phyloP scores from a whole-genome alignment of 64 coral and sea anemone genomes.

The Acropora yongei region DNA sequence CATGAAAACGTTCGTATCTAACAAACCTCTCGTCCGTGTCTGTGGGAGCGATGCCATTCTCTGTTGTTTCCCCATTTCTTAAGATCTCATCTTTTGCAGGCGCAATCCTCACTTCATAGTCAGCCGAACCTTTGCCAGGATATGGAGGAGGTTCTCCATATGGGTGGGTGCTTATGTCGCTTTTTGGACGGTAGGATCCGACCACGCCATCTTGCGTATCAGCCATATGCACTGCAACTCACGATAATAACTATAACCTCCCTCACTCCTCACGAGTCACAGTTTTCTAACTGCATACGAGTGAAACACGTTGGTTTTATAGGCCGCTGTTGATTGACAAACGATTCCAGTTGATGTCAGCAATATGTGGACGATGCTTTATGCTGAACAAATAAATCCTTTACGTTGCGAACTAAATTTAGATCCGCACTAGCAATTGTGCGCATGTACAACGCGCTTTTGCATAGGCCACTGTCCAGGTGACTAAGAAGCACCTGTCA shows the following conservation, averaged over 20 bases:
- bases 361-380: neutral
- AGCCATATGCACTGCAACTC: neutral
- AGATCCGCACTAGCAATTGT: neutral
- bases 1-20: neutral
- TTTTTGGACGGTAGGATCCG: conserved; percentile 9
- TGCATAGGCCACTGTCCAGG: too few species aligned
- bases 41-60: neutral
- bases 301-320: conserved; percentile 4
- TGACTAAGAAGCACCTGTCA: too few species aligned
- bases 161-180: neutral
- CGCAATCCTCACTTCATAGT: conserved; percentile 16
- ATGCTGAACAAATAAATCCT: neutral
- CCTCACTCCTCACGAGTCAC: too few species aligned
- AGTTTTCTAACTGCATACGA: too few species aligned
- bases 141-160: neutral
- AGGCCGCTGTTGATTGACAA: neutral
- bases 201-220: neutral
- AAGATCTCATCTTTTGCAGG: neutral
- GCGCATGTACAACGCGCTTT: neutral
- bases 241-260: too few species aligned
- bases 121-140: neutral
- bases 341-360: neutral
- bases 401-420: conserved; percentile 19
- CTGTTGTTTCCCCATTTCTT: neutral
- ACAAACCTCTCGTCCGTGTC: conserved; percentile 15